Conservation (phyloP, 2,797 vertebrate genomes). For the Harpagifer antarcticus region DNA sequence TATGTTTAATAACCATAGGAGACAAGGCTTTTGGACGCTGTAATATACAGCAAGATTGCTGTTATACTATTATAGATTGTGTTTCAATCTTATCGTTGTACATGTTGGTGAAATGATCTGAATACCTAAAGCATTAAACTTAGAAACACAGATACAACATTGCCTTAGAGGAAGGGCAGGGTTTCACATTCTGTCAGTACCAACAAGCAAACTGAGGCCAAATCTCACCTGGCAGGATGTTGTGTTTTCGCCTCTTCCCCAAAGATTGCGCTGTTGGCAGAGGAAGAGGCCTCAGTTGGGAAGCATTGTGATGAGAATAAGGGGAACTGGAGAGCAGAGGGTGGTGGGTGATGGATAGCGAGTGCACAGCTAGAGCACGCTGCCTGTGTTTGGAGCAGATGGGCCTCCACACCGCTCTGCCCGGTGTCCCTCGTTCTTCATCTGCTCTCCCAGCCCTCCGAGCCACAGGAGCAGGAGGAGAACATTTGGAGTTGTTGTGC, state of each 20-base stretch:
- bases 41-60: constrained; percentile 33
- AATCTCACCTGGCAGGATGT: constrained; percentile 68
- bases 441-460: constrained; percentile 53
- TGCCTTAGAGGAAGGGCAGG: constrained; percentile 18
- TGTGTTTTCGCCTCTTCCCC: constrained; percentile 39
- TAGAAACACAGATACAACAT: constrained; percentile 27
- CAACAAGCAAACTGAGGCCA: constrained; percentile 64
- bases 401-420: constrained; percentile 67
- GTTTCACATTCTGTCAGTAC: constrained; percentile 45
- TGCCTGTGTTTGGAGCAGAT: constrained; percentile 70
- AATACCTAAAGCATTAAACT: constrained; percentile 13
- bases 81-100: constrained; percentile 37
- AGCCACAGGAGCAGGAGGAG: constrained; percentile 55
- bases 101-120: constrained; percentile 27
- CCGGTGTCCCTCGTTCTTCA: constrained; percentile 60
- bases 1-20: constrained; percentile 54
- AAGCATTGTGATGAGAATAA: constrained; percentile 58
- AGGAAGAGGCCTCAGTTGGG: constrained; percentile 29
- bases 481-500: constrained; percentile 60
- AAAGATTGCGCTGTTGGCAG: constrained; percentile 57
- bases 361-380: constrained; percentile 28
- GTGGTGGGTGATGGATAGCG: constrained; percentile 60
- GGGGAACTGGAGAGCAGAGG: constrained; percentile 55
- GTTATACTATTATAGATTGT: constrained; percentile 23
- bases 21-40: constrained; percentile 30